Conservation (phyloP, 2,113 vertebrate species). For the Pelobates fuscus region DNA sequence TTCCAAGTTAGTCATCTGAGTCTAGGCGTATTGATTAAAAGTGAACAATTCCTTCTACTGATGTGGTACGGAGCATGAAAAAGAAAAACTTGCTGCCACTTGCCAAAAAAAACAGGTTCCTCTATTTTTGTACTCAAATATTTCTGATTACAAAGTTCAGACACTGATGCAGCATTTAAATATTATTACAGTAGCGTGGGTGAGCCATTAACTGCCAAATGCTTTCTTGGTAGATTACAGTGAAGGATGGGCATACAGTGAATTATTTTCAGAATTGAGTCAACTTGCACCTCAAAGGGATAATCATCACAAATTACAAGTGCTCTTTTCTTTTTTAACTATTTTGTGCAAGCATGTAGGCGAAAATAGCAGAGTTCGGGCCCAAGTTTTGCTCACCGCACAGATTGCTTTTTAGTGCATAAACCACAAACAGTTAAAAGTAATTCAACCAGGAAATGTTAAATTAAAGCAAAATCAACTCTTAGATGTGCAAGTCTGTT, state of each 20-base stretch:
- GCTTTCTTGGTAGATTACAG: constrained; percentile 42
- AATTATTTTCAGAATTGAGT: not conserved
- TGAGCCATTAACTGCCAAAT: constrained; percentile 26
- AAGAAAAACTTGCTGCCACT: constrained; percentile 21
- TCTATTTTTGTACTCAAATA: constrained; percentile 43
- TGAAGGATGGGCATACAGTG: constrained; percentile 9
- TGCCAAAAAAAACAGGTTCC: constrained; percentile 39
- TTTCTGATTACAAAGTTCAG: constrained; percentile 46
- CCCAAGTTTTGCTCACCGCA: too few relatives aligned
- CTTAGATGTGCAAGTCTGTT: too few relatives aligned
- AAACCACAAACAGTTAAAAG: too few relatives aligned
- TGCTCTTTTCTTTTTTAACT: not conserved
- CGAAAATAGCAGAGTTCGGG: too few relatives aligned
- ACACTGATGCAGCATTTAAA: constrained; percentile 47
- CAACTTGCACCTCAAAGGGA: not conserved
- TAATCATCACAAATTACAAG: not conserved
- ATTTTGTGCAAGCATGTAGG: not conserved
- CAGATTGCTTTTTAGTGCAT: too few relatives aligned
- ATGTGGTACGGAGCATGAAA: constrained; percentile 26
- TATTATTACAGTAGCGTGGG: constrained; percentile 47
- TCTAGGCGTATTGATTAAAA: constrained; percentile 45
- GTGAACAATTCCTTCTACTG: constrained; percentile 31
- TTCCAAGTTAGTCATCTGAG: constrained; percentile 37
- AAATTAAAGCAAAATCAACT: too few relatives aligned
- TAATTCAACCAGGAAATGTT: too few relatives aligned